Evolutionary conservation across 2,797 vertebrate species (phyloP), one percentile per base, ranked within the genome.

Genomic region (Esox lucius): DNA sequence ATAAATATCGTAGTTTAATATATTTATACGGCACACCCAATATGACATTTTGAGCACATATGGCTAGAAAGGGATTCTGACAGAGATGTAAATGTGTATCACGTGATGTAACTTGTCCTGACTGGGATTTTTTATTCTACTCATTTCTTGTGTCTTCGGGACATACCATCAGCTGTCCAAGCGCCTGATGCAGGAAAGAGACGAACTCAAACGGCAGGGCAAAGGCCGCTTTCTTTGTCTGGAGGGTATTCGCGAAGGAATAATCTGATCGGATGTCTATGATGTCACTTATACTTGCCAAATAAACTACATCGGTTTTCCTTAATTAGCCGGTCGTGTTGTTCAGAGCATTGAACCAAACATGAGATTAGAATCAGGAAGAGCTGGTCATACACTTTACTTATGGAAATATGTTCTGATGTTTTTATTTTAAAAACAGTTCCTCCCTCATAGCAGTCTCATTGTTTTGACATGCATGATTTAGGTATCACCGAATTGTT

Each of bases 151-250:
- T 26, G 61, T 26, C 66, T 48, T 76, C 15, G 15, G 33, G 70
- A 85, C 89, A 35, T 86, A 91, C 86, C 87, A 84, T 88, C 70
- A 79, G 74, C 83, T 79, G 77, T 75, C 64, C 71, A 70, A 83
- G 76, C 68, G 70, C 31, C 59, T 73, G 88, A 82, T 67, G 65
- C 74, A 76, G 77, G 82, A 72, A 78, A 65, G 78, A 22, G 19
- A 49, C 76, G 75, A 74, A 48, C 76, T 85, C 86, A 87, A 81
- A 70, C 28, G 79, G 77, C 76, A 22, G 88, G 74, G 76, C 88
- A 90, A 92, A 94, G 91, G 88, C 78, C 89, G 86, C 59, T 78
- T 73, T 73, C 68, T 78, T 82, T 80, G 73, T 76, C 73, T 72
- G 76, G 66, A 59, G 28, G 74, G 81, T 83, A 84, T 90, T 85